phyloP scores from a whole-genome alignment of 2,797 vertebrate genomes.

The Melanotaenia maccullochi region DNA sequence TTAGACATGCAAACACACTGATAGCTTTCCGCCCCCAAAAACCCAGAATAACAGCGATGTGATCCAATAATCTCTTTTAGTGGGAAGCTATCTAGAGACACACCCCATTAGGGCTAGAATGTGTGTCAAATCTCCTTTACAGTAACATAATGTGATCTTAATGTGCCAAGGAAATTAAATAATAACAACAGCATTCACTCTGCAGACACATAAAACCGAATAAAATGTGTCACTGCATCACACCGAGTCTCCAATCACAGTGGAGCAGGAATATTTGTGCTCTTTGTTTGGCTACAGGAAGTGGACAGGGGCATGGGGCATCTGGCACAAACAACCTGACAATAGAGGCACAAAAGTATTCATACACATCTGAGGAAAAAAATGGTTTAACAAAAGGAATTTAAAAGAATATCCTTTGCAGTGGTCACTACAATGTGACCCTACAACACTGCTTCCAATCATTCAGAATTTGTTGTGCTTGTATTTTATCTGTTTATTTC shows the following conservation, averaged over 20 bases:
- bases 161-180: conserved; percentile 36
- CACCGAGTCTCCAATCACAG: conserved; percentile 31
- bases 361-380: conserved; percentile 18
- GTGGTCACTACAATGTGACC: conserved; percentile 30
- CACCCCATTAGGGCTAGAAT: conserved; percentile 49
- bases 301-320: conserved; percentile 52
- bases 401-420: conserved; percentile 19
- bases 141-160: conserved; percentile 54
- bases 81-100: conserved; percentile 52
- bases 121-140: conserved; percentile 66
- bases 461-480: conserved; percentile 30
- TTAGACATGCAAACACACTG: conserved; percentile 70
- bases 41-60: conserved; percentile 39
- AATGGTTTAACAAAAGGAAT: conserved; percentile 13
- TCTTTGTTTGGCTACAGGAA: conserved; percentile 71
- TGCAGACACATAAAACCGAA: conserved; percentile 40
- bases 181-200: conserved; percentile 38
- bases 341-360: conserved; percentile 52
- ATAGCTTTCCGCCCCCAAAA: conserved; percentile 56
- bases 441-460: conserved; percentile 1
- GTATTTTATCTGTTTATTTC: conserved; percentile 19
- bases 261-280: conserved; percentile 47
- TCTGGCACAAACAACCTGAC: conserved; percentile 68
- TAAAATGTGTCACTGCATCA: conserved; percentile 35
- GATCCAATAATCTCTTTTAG: conserved; percentile 57